Evolutionary conservation across 64 coral and sea anemone genomes (phyloP).

Genomic region (Platygyra sinensis): DNA sequence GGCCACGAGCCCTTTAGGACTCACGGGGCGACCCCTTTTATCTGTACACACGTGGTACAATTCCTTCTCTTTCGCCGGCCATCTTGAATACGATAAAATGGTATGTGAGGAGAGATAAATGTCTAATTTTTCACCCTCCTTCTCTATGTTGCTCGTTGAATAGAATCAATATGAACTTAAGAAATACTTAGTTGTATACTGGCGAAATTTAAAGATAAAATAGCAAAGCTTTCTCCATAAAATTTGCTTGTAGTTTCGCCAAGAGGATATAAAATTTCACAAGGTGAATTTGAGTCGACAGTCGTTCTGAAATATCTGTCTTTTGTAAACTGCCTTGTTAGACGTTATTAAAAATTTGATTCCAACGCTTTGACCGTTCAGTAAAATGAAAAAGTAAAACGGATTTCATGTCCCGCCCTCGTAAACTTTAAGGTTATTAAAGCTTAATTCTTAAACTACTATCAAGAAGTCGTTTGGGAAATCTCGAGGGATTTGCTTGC

Average conservation of each 20-base stretch:
- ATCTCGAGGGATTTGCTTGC: no score
- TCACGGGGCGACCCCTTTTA: constrained; percentile 62
- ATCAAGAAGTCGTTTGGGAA: no score
- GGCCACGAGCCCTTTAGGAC: not conserved
- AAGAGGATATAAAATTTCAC: not conserved
- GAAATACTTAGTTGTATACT: not conserved
- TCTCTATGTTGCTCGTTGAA: not conserved
- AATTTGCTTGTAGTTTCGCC: not conserved
- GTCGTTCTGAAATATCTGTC: no score
- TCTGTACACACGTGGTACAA: constrained; percentile 67
- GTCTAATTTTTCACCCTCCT: not conserved
- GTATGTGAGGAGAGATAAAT: constrained; percentile 37
- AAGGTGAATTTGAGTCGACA: not conserved
- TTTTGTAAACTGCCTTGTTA: not conserved
- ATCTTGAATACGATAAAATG: constrained; percentile 92
- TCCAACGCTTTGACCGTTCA: no score
- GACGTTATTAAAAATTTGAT: no score
- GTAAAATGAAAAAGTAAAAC: no score
- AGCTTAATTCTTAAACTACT: no score
- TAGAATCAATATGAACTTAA: not conserved
- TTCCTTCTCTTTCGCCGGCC: constrained; percentile 81
- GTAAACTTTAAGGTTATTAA: no score
- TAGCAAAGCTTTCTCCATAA: not conserved
- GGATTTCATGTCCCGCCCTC: no score
- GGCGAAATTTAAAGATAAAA: not conserved